Conservation (phyloP, 2,888 invertebrate species). For the Tridacna crocea region DNA sequence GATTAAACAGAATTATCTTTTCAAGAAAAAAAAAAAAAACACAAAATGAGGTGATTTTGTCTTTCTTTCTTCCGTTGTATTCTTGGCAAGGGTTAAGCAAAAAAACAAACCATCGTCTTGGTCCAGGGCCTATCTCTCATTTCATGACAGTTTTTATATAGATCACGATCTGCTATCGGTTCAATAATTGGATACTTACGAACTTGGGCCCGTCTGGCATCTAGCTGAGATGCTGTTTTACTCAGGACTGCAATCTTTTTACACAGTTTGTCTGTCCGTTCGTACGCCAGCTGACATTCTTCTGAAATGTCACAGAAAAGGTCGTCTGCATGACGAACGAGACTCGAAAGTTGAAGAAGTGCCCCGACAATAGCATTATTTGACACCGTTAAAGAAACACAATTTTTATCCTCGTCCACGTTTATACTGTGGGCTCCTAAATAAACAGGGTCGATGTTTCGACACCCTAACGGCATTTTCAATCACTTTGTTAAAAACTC, state of each 20-base stretch:
- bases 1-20: too few relatives aligned
- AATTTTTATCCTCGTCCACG: slow-evolving; percentile 58
- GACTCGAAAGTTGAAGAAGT: slow-evolving; percentile 77
- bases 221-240: slow-evolving; percentile 65
- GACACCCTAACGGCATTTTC: slow-evolving; percentile 73
- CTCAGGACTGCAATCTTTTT: slow-evolving; percentile 62
- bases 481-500: slow-evolving; percentile 28
- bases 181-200: slow-evolving; percentile 71
- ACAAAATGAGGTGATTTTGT: too few relatives aligned
- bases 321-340: slow-evolving; percentile 80
- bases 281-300: slow-evolving; percentile 77
- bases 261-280: slow-evolving; percentile 70
- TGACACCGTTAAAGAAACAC: slow-evolving; percentile 67
- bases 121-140: too few relatives aligned
- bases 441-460: slow-evolving; percentile 72
- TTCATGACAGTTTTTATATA: too few relatives aligned
- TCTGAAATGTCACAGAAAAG: slow-evolving; percentile 79
- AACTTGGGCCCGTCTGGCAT: slow-evolving; percentile 76
- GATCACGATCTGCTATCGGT: too few relatives aligned
- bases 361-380: slow-evolving; percentile 75
- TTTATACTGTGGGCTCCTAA: slow-evolving; percentile 71
- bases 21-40: too few relatives aligned
- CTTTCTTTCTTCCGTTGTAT: too few relatives aligned
- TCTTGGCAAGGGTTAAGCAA: too few relatives aligned
- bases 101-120: too few relatives aligned